Evolutionary conservation across 2,888 invertebrate genomes (phyloP).

Genomic region (Phytoseiulus persimilis): DNA sequence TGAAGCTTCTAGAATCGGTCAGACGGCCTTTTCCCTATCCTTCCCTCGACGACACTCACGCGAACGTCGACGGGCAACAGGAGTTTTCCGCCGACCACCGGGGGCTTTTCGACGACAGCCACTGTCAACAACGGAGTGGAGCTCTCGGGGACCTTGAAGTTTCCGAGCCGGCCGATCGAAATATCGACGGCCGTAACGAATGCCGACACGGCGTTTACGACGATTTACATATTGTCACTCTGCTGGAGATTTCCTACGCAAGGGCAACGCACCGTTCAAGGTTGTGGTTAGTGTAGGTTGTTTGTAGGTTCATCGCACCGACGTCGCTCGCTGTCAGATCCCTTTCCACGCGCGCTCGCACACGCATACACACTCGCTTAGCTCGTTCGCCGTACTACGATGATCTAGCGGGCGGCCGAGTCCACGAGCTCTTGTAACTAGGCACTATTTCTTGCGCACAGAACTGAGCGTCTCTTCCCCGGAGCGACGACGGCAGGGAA

Average conservation of each 20-base stretch:
- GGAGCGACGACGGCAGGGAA: not conserved
- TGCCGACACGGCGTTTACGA: not conserved
- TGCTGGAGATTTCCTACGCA: not conserved
- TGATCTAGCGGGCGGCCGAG: not conserved
- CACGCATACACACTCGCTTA: not conserved
- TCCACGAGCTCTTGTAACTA: not conserved
- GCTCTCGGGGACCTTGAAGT: not conserved
- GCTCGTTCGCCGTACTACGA: no score
- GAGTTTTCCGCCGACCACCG: not conserved
- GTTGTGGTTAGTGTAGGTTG: not conserved
- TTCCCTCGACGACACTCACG: not conserved
- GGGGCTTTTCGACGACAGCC: not conserved
- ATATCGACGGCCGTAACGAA: not conserved
- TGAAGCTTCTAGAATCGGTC: not conserved
- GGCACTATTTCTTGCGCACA: not conserved
- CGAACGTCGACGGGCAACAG: not conserved
- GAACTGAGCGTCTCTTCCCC: not conserved
- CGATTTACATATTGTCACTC: not conserved
- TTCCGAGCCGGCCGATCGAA: not conserved
- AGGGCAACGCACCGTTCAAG: not conserved
- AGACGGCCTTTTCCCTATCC: not conserved
- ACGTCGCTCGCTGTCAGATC: not conserved
- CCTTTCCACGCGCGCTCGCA: not conserved
- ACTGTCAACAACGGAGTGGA: not conserved
- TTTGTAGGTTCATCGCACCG: not conserved